Base-by-base conservation (phyloP, 1,140 invertebrate species). In the Zaprionus kolodkinae region DNA sequence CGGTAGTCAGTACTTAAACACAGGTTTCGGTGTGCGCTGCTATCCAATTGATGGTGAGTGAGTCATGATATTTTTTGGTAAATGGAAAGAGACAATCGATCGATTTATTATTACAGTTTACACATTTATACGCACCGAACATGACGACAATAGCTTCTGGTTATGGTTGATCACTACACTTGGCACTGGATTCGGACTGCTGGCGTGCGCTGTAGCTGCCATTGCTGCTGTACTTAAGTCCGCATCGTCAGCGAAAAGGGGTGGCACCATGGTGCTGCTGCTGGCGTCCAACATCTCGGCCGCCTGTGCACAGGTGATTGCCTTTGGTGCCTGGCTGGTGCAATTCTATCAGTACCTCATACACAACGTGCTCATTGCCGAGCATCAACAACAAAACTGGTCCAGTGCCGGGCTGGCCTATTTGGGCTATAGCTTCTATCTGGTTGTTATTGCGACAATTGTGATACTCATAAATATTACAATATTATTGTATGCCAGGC, bases 1-100 rank as follows among this genome's bases (percentile, higher is more conserved):
- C 74, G 97, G 97, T 0, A 95, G 95, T 63, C 97, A 97, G 91
- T 95, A 96, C 72, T 92, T 98, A 15, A 97, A 97, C 91, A 95
- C 95, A 25, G 97, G 96, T 3, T 96, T 97, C 79, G 97, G 97
- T 2, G 96, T 95, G 94, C 95, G 97, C 82, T 95, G 95, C 10
- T 30, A 70, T 64, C 64, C 78, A 9, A 64, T 92, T 25, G 77
- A 91, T 65, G 91, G 91, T 92, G 27, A 71, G 76, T 25, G 27
- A 71, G 76, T 25, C 15, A 35, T n/a, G 6, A 27, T 45, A n/a
- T n/a, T n/a, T n/a, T n/a, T n/a, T n/a, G n/a, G n/a, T n/a, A n/a
- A n/a, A n/a, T n/a, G n/a, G n/a, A n/a, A n/a, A n/a, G n/a, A n/a
- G 21, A 21, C 21, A 21, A 21, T 43, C 38, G 27, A 30, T 30